Percentiles rank a stretch among this genome's conserved stretches.
Evolutionary conservation across 2,888 invertebrate species (phyloP).

Genomic region (Orchesellides sinensis): DNA sequence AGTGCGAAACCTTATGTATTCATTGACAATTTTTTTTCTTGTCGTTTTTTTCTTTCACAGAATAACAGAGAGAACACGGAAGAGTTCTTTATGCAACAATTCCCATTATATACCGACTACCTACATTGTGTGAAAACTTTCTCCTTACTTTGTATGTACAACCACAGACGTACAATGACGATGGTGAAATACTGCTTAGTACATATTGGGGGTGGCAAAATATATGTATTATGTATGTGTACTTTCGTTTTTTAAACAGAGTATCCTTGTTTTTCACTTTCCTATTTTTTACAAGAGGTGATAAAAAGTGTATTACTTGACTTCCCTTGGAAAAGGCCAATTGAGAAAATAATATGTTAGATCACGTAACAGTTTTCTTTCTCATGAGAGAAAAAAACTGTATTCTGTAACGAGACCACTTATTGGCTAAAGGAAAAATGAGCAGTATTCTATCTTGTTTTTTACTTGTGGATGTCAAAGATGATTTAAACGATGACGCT

Average conservation of each 20-base stretch:
- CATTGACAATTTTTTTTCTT: constrained; percentile 1
- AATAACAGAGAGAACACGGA: neutral
- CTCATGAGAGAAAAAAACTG: neutral
- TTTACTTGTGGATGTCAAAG: neutral
- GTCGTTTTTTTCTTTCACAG: neutral
- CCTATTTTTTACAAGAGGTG: neutral
- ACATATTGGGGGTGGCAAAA: constrained; percentile 1
- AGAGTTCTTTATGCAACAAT: neutral
- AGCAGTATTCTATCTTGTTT: too few relatives aligned
- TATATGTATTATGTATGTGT: neutral
- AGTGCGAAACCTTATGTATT: constrained; percentile 9
- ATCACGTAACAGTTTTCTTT: neutral
- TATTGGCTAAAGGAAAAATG: neutral
- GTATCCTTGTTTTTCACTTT: neutral
- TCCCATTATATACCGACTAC: neutral
- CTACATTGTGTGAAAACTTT: neutral
- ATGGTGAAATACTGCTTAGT: neutral
- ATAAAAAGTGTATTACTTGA: neutral
- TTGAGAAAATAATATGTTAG: neutral
- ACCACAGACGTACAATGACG: too few relatives aligned
- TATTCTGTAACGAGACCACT: neutral
- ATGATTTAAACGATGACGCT: too few relatives aligned
- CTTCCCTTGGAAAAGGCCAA: neutral
- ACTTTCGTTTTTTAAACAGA: neutral
- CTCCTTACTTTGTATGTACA: neutral